These are phyloP conservation scores for Pteria penguin DNA, from an alignment of 2,888 invertebrate genomes.

Conservation along the genomic window DNA sequence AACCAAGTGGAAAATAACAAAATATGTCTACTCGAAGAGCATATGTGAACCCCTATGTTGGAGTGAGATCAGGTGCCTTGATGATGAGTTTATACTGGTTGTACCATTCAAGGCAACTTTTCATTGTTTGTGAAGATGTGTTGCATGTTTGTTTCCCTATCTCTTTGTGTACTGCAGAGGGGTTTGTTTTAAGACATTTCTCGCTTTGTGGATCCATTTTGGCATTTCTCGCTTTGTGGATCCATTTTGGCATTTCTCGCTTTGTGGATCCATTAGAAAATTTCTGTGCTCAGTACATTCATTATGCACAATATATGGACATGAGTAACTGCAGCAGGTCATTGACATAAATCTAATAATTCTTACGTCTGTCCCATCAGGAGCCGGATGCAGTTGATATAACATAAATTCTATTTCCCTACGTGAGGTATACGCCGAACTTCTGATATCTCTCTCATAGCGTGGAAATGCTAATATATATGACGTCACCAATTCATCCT, in stretches of 20 bases:
- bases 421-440: too few species aligned
- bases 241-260: background rate
- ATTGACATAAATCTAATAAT: conserved; percentile 34
- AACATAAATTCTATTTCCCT: conserved; percentile 53
- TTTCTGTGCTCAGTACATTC: conserved; percentile 8
- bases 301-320: conserved; percentile 11
- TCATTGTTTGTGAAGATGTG: too few species aligned
- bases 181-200: background rate
- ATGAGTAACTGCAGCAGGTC: conserved; percentile 1
- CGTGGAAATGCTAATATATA: conserved; percentile 46
- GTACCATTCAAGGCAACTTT: too few species aligned
- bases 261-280: background rate
- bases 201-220: conserved; percentile 9
- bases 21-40: too few species aligned
- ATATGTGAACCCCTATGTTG: too few species aligned
- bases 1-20: too few species aligned
- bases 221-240: conserved; percentile 13
- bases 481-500: conserved; percentile 35
- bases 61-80: too few species aligned
- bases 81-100: too few species aligned
- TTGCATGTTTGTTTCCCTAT: too few species aligned
- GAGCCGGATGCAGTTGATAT: conserved; percentile 43
- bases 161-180: too few species aligned
- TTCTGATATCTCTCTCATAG: conserved; percentile 40
- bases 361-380: background rate